Evolutionary conservation across 2,113 vertebrate species (phyloP).

Genomic region (Bubo blakistoni): DNA sequence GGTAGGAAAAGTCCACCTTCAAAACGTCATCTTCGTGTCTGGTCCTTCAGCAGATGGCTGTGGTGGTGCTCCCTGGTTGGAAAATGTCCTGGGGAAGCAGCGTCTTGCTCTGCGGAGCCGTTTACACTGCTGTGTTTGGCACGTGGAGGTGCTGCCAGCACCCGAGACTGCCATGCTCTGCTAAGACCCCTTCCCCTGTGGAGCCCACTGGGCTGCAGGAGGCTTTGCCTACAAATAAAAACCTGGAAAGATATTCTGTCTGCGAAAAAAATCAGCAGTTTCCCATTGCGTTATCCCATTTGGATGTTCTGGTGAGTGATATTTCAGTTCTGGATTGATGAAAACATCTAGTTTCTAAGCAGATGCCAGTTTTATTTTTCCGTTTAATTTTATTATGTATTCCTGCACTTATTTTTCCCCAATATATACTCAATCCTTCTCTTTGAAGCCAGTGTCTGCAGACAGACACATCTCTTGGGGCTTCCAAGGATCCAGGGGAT

Average conservation of each 20-base stretch:
- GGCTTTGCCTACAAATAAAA: background rate
- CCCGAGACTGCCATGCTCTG: background rate
- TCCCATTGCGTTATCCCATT: background rate
- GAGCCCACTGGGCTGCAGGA: background rate
- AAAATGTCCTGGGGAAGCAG: background rate
- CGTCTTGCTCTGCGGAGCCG: too few relatives aligned
- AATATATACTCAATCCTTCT: background rate
- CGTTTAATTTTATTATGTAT: background rate
- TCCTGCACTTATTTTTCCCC: background rate
- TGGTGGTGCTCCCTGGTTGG: constrained; percentile 7
- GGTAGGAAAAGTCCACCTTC: background rate
- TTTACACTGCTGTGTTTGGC: background rate
- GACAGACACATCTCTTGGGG: background rate
- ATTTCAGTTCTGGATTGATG: background rate
- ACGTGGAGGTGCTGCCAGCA: background rate
- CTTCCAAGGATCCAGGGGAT: background rate
- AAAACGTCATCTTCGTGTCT: background rate
- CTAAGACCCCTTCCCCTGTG: rapidly evolving
- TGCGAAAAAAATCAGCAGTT: rapidly evolving
- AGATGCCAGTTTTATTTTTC: background rate
- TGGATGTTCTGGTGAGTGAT: background rate
- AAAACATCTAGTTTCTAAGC: background rate
- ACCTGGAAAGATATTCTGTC: background rate
- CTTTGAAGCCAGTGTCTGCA: background rate
- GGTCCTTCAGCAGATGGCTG: constrained; percentile 30